Evolutionary conservation across 2,888 invertebrate species (phyloP), one percentile per base, ranked within the genome.

Genomic region (Caenorhabditis sulstoni): DNA sequence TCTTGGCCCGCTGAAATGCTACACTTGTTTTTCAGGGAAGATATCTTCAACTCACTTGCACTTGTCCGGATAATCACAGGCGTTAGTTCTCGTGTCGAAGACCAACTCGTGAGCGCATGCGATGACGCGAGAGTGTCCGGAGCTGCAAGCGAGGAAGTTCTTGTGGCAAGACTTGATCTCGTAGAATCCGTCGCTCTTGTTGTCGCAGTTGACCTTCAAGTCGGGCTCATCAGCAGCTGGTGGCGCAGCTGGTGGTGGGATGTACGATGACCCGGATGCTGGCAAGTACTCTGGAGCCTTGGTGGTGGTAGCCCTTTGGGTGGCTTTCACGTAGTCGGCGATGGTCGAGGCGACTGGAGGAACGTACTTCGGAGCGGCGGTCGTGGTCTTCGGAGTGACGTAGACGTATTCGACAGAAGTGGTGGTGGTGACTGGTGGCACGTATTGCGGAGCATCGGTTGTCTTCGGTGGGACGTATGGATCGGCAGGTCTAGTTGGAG

Each of bases 11-110:
- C 79, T 79, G 45, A 12, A 64, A 29, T 44, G 1, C 14, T 20
- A 12, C 16, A 3, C 14, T 9, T 9, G n/a, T 20, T 55, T 16
- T 29, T 22, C 3, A 35, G 8, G 16, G 53, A 53, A 44, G 49
- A 23, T 7, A 23, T 18, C 1, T 16, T 18, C 9, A 1, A 44
- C 62, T 62, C n/a, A 81, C 79, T 66, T 52, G 79, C 85, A 85
- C 18, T 50, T 47, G 0, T 59, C 70, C n/a, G 62, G 50, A 20
- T 59, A 82, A 12, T 81, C 83, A 18, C 85, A 85, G 12, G 79
- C 50, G 8, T 50, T 44, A 44, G 77, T 52, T 61, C 85, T 62
- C 14, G 16, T 12, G 22, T 85, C 85, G 53, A 44, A 85, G 11
- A 81, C 62, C 18, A 81, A 53, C 0, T 68, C 18, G 18, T 45